Conservation (phyloP, 2,888 invertebrate species). For the Rhagonycha fulva region DNA sequence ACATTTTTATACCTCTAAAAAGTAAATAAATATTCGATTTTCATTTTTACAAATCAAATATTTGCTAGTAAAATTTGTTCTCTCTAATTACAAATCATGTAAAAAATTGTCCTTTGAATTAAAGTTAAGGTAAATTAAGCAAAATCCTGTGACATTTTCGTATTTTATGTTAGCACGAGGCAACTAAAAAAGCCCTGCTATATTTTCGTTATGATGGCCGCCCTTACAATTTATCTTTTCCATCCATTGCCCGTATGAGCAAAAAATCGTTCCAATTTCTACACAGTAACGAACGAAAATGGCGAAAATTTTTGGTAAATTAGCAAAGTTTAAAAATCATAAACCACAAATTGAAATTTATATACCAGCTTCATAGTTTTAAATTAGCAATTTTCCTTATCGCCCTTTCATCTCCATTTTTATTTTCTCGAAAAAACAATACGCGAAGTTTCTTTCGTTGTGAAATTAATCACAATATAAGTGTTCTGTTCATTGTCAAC, state of each 20-base stretch:
- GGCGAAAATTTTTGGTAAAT: conserved; percentile 1
- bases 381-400: conserved; percentile 8
- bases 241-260: conserved; percentile 4
- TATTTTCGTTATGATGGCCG: conserved; percentile 14
- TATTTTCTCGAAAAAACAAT: neutral
- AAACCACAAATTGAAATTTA: conserved; percentile 5
- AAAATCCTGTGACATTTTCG: conserved; percentile 3
- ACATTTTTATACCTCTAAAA: neutral
- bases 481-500: neutral
- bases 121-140: neutral
- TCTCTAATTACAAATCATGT: neutral
- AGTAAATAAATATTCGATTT: neutral
- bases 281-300: neutral
- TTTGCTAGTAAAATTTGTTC: neutral
- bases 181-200: conserved; percentile 1
- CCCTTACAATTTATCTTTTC: conserved; percentile 12
- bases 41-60: neutral
- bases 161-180: conserved; percentile 4
- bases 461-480: neutral
- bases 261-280: conserved; percentile 2
- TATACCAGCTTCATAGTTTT: conserved; percentile 7
- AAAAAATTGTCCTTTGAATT: neutral
- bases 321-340: conserved; percentile 2
- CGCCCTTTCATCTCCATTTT: conserved; percentile 6
- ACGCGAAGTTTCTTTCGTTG: neutral